Percentiles rank a stretch among this genome's conserved stretches.
These are phyloP conservation scores for Jaculus jaculus DNA, from an alignment of 2,113 vertebrate species.

Conservation along the genomic window DNA sequence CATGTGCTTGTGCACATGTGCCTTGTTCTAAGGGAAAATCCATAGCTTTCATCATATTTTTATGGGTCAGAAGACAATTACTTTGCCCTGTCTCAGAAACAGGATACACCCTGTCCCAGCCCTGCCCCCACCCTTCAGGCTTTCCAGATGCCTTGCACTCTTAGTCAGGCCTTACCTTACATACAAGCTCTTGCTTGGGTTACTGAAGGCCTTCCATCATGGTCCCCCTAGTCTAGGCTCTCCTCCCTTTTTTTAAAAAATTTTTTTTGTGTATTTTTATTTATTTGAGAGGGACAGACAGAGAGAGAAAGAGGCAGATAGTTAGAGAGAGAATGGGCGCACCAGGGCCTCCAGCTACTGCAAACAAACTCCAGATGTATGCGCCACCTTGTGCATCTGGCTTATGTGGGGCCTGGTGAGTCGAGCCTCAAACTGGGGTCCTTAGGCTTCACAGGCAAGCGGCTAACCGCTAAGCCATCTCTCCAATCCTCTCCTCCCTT, in stretches of 20 bases:
- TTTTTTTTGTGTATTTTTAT: not conserved
- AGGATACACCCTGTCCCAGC: not conserved
- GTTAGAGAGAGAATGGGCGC: no score
- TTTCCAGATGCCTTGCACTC: not conserved
- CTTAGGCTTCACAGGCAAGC: no score
- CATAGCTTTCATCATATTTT: not conserved
- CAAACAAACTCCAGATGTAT: not conserved
- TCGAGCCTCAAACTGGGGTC: no score
- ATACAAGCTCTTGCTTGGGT: not conserved
- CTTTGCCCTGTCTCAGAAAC: not conserved
- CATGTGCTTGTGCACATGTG: not conserved
- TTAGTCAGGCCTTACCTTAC: not conserved
- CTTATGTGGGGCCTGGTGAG: no score
- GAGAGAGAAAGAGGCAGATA: no score
- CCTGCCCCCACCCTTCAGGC: not conserved
- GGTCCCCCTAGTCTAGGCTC: not conserved
- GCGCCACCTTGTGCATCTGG: no score
- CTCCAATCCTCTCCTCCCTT: not conserved
- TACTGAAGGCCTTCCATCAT: not conserved
- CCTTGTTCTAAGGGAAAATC: conserved; percentile 22
- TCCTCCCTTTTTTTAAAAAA: not conserved
- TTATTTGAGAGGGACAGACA: not conserved
- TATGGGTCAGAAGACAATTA: not conserved
- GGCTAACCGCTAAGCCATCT: no score
- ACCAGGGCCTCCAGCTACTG: not conserved